phyloP scores from a whole-genome alignment of 1,140 invertebrate species.

The Drosophila erecta region DNA sequence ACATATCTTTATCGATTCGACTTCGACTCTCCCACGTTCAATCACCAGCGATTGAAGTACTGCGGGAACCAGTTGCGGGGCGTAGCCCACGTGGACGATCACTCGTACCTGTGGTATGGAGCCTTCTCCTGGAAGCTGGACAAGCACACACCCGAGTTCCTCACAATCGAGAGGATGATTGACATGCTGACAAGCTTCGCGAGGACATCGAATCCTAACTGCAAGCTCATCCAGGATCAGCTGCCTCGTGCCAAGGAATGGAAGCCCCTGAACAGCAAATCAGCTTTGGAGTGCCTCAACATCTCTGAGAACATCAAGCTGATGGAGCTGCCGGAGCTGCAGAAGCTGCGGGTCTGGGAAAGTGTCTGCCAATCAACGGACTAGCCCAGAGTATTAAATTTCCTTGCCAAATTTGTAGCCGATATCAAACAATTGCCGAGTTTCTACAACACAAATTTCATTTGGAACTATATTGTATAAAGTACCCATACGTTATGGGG shows the following conservation, averaged over 20 bases:
- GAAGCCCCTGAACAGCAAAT: conserved; percentile 56
- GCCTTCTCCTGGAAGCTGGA: conserved; percentile 84
- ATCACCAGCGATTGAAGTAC: conserved; percentile 74
- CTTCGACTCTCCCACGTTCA: conserved; percentile 76
- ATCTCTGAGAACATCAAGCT: conserved; percentile 75
- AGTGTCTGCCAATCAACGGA: conserved; percentile 33
- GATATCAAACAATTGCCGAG: no score
- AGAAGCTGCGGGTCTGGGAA: conserved; percentile 60
- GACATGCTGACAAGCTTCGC: conserved; percentile 85
- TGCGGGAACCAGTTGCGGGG: conserved; percentile 82
- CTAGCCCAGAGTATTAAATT: not conserved
- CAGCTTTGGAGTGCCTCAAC: conserved; percentile 79
- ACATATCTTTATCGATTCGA: conserved; percentile 85
- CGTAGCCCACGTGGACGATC: conserved; percentile 87
- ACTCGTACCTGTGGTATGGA: conserved; percentile 87
- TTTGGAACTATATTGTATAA: not conserved
- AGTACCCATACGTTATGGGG: not conserved
- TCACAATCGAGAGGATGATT: conserved; percentile 85
- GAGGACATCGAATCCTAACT: conserved; percentile 77
- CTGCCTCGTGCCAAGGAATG: conserved; percentile 45
- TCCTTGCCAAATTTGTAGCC: no score
- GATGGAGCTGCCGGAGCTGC: conserved; percentile 81
- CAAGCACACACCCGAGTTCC: conserved; percentile 68
- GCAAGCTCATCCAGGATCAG: conserved; percentile 27
- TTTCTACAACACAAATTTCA: no score